phyloP scores from a whole-genome alignment of 2,113 vertebrate species.

The Porphyrio hochstetteri region DNA sequence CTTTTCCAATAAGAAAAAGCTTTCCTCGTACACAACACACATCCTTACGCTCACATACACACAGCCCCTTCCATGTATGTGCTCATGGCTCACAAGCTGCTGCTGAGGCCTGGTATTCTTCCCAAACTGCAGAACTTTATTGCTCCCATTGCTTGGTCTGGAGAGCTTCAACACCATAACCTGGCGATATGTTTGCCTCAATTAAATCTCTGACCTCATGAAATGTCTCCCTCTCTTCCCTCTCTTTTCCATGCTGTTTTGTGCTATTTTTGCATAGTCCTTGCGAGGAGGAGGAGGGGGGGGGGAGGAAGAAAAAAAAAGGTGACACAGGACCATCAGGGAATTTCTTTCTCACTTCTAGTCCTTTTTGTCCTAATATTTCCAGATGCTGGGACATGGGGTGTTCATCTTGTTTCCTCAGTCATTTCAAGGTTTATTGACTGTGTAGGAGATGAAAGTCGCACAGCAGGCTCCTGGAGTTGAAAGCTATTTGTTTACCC shows the following conservation, averaged over 20 bases:
- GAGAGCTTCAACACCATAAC: background rate
- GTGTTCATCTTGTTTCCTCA: background rate
- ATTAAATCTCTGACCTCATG: background rate
- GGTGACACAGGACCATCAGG: background rate
- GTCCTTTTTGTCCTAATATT: background rate
- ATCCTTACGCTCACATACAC: background rate
- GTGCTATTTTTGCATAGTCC: background rate
- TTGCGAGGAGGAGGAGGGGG: background rate
- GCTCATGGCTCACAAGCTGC: background rate
- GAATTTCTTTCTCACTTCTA: background rate
- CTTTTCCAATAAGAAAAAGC: background rate
- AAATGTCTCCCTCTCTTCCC: background rate
- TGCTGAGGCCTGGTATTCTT: background rate
- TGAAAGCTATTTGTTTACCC: slow-evolving; percentile 30
- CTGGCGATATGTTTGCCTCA: fast-evolving
- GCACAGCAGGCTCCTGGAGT: background rate
- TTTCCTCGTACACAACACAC: background rate
- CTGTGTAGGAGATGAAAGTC: background rate
- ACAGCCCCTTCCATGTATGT: fast-evolving
- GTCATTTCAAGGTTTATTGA: slow-evolving; percentile 18
- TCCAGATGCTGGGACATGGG: background rate
- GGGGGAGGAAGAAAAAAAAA: background rate
- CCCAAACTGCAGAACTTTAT: background rate
- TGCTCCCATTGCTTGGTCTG: background rate
- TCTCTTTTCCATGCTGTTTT: background rate